Conservation (phyloP, 2,113 vertebrate species). For the Phrynosoma blainvillii region DNA sequence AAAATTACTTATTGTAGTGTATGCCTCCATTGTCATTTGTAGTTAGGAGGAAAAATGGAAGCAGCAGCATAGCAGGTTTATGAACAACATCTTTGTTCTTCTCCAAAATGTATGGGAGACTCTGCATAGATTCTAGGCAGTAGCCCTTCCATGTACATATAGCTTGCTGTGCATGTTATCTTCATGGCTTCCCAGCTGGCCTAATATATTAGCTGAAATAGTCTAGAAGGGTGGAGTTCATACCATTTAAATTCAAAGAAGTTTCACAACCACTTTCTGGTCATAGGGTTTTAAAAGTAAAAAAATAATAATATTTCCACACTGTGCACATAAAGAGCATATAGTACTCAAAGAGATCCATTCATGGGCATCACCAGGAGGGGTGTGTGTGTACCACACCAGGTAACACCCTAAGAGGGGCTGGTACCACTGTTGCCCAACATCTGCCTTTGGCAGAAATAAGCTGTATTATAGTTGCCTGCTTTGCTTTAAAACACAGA, state of each 20-base stretch:
- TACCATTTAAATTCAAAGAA: too few species aligned
- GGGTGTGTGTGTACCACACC: too few species aligned
- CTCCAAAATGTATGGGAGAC: neutral
- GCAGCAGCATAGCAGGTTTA: too few species aligned
- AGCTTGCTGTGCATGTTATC: neutral
- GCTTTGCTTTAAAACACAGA: too few species aligned
- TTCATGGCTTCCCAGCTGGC: neutral
- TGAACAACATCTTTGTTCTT: neutral
- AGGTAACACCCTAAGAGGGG: too few species aligned
- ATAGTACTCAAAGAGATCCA: slow-evolving; percentile 11
- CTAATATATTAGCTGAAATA: neutral
- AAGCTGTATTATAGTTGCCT: too few species aligned
- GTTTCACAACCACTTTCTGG: neutral
- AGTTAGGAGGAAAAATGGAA: too few species aligned
- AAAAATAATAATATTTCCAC: neutral
- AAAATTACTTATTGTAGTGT: too few species aligned
- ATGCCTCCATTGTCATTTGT: too few species aligned
- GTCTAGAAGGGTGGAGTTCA: neutral
- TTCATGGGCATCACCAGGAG: too few species aligned
- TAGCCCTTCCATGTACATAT: neutral
- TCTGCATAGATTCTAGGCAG: neutral
- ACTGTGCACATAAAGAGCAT: slow-evolving; percentile 20
- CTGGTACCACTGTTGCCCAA: too few species aligned
- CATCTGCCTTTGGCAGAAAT: too few species aligned
- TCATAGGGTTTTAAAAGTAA: neutral